Base-by-base conservation (phyloP, 92 coral and sea anemone genomes). In the Siderastrea siderea region DNA sequence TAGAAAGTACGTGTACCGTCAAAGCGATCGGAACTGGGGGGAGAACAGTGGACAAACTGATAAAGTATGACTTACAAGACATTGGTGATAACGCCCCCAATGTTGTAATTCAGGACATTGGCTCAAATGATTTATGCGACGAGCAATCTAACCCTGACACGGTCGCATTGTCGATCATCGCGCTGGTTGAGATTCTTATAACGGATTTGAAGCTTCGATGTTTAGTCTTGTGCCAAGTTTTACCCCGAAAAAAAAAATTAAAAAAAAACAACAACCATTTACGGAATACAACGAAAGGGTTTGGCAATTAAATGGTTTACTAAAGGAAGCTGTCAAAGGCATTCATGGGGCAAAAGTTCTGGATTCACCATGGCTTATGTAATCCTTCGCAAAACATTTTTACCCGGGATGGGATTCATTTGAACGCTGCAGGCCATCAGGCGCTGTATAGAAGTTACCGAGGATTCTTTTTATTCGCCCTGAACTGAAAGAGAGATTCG, bases 11-110 rank as follows among this genome's bases (percentile, higher is more conserved):
- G 38, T 26, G 38, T 26, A 26, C 38, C 38, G 0, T 75, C 26
- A 44, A 75, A 57, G 54, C 66, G 52, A 75, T 75, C 79, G 65
- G 79, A 54, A 53, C 55, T 13, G 79, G 79, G 79, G 65, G 79
- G 63, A 75, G 79, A 75, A 75, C 79, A 54, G 79, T 75, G 65
- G 66, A 75, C 79, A 75, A 75, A 75, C 65, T 71, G 76, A 71
- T 47, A 4, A 48, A 49, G 76, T n/a, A 0, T 3, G 58, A 71
- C 48, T 71, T 71, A 26, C 79, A 53, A 75, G 50, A 15, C 49
- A 75, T 75, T 75, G 66, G 51, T 14, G 79, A 5, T 12, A 54
- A 26, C 50, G 79, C 79, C 79, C 79, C 79, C 63, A 54, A 2
- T 75, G 79, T 75, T 57, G 79, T 55, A 55, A 75, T 75, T 54